Conservation (phyloP, 2,113 vertebrate species). For the Clarias macrocephalus region DNA sequence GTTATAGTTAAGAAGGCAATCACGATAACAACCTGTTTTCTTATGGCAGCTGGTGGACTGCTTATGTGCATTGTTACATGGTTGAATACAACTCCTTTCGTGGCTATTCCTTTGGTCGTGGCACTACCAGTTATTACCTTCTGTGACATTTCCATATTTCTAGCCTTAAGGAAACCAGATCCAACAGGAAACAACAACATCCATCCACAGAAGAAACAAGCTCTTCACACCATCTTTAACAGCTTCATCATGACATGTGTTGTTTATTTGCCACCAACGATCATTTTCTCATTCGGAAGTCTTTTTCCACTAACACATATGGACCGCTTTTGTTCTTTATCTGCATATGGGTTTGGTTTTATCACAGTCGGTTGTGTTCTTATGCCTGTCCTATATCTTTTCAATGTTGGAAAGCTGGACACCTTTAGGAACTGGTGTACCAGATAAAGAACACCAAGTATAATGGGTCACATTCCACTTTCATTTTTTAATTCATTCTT, state of each 20-base stretch:
- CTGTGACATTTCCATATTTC: no score
- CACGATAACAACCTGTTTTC: background rate
- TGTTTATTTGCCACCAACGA: slow-evolving; percentile 26
- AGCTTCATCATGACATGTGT: slow-evolving; percentile 29
- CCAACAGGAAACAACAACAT: slow-evolving; percentile 24
- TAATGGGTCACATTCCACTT: background rate
- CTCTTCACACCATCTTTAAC: slow-evolving; percentile 18
- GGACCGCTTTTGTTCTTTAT: background rate
- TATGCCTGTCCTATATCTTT: slow-evolving; percentile 41
- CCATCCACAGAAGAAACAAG: slow-evolving; percentile 47
- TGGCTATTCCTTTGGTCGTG: background rate
- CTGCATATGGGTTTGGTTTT: background rate
- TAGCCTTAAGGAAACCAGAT: slow-evolving; percentile 12
- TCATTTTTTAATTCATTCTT: background rate
- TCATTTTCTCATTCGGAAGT: slow-evolving; percentile 2
- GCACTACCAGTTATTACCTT: background rate
- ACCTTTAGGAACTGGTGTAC: background rate
- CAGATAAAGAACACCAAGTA: background rate
- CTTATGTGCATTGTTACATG: no score
- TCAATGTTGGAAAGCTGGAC: slow-evolving; percentile 17
- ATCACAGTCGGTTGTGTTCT: slow-evolving; percentile 24
- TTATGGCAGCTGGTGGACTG: background rate
- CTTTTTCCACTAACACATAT: background rate
- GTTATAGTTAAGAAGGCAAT: background rate
- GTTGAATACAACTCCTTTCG: background rate